A percentile compares a stretch with the other conserved stretches of the same genome.
Evolutionary conservation across 2,888 invertebrate species (phyloP).

Genomic region (Cheilosia scutellata): DNA sequence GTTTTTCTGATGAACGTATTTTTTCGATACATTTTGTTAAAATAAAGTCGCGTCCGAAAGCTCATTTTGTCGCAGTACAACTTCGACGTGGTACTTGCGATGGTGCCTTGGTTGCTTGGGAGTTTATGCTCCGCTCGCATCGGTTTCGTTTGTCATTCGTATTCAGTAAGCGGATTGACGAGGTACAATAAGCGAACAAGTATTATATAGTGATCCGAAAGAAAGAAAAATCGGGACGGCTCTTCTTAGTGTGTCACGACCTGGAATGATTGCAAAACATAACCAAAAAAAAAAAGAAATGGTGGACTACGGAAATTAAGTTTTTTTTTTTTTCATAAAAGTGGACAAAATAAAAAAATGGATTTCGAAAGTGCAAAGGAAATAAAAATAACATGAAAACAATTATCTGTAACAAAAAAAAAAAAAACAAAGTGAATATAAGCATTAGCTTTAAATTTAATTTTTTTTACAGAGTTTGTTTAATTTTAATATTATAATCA

Average conservation of each 20-base stretch:
- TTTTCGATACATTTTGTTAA: slow-evolving; percentile 70
- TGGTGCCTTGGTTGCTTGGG: slow-evolving; percentile 40
- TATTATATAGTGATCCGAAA: not conserved
- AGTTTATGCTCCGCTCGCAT: slow-evolving; percentile 63
- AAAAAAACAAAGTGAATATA: not conserved
- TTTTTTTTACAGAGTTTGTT: slow-evolving; percentile 18
- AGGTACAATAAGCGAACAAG: slow-evolving; percentile 23
- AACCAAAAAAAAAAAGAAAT: not conserved
- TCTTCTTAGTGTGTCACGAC: slow-evolving; percentile 8
- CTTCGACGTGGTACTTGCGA: slow-evolving; percentile 72
- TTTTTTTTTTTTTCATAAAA: slow-evolving; percentile 14
- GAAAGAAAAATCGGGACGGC: slow-evolving; percentile 31
- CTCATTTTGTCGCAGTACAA: slow-evolving; percentile 75
- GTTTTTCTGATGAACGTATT: slow-evolving; percentile 36
- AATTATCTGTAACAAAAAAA: not conserved
- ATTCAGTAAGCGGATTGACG: slow-evolving; percentile 68
- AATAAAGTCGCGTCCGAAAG: slow-evolving; percentile 75
- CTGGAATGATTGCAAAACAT: not conserved
- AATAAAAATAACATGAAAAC: not conserved
- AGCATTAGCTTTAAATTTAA: slow-evolving; percentile 6
- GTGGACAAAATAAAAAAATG: slow-evolving; percentile 2
- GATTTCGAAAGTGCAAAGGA: slow-evolving; percentile 3
- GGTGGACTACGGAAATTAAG: slow-evolving; percentile 16
- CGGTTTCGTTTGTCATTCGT: slow-evolving; percentile 71
- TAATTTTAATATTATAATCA: not conserved